Evolutionary conservation across 2,888 invertebrate species (phyloP), one percentile per base, ranked within the genome.

Genomic region (Pseudanteris insignis): DNA sequence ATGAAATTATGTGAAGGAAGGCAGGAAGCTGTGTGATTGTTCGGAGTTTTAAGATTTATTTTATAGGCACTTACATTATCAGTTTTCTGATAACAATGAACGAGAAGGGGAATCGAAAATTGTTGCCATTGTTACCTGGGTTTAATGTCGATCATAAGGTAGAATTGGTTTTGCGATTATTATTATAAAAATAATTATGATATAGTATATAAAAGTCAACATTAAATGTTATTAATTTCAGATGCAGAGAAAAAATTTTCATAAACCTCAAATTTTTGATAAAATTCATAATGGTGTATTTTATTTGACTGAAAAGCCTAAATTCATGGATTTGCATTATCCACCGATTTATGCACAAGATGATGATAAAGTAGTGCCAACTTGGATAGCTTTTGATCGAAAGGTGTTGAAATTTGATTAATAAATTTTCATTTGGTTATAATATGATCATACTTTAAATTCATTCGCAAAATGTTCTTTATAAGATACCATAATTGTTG

Each of bases 331-430:
- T 55, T 86, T 87, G 0, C 82, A 81, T 34, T 84, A 85, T 69
- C 89, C 90, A 0, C 89, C 90, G 0, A 76, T 89, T 36, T 92
- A 90, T 80, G 87, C 89, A 1, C 84, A 89, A 9, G 90, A 90
- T 65, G 88, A 89, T 74, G 88, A 87, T 0, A 85, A 87, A 0
- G 89, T 89, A 66, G 76, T 90, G 37, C 94, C 95, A 0, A 82
- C 91, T 0, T 96, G 94, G 94, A 84, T 95, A 44, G 89, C 90
- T 55, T 93, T 89, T 77, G 94, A 96, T 75, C 91, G 92, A 81
- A 88, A 94, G 81, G 91, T n/a, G n/a, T n/a, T n/a, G n/a, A n/a
- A n/a, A n/a, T n/a, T n/a, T n/a, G n/a, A n/a, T n/a, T n/a, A n/a
- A n/a, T n/a, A n/a, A n/a, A n/a, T n/a, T n/a, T n/a, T n/a, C n/a